phyloP scores from a whole-genome alignment of 2,888 invertebrate genomes.

The Lithophane socia region DNA sequence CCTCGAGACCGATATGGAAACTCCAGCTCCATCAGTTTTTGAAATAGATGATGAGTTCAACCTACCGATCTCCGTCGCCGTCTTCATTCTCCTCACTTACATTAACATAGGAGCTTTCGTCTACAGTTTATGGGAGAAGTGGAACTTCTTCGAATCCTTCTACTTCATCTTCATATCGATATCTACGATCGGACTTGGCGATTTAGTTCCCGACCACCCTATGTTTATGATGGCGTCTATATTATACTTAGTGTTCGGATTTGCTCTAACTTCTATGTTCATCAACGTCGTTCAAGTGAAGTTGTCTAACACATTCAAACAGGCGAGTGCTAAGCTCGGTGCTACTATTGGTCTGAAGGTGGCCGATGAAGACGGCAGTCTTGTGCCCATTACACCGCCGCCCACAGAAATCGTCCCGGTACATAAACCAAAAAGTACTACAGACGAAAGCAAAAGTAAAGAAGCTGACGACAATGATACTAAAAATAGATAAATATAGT shows the following conservation, averaged over 20 bases:
- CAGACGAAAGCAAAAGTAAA: constrained; percentile 75
- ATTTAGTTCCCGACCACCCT: constrained; percentile 97
- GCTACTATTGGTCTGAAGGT: constrained; percentile 95
- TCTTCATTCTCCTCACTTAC: constrained; percentile 95
- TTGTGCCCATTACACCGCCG: constrained; percentile 85
- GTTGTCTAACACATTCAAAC: constrained; percentile 94
- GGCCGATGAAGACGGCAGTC: constrained; percentile 92
- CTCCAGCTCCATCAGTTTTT: constrained; percentile 94
- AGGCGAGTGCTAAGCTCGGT: constrained; percentile 96
- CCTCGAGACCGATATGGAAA: constrained; percentile 91
- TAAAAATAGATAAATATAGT: constrained; percentile 78
- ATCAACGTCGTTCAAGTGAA: constrained; percentile 98
- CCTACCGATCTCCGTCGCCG: constrained; percentile 97
- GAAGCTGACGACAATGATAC: constrained; percentile 74
- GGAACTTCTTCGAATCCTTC: constrained; percentile 98
- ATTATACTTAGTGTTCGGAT: constrained; percentile 97
- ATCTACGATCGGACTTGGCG: constrained; percentile 99
- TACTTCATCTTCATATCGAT: constrained; percentile 99
- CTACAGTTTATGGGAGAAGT: constrained; percentile 94
- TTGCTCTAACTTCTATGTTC: constrained; percentile 99
- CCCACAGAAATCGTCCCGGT: constrained; percentile 84
- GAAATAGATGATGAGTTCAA: constrained; percentile 98
- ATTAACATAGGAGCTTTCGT: constrained; percentile 96
- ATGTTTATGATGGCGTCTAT: constrained; percentile 97
- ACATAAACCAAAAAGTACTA: constrained; percentile 78